Conservation (phyloP, 2,113 vertebrate genomes). For the Mus musculus region DNA sequence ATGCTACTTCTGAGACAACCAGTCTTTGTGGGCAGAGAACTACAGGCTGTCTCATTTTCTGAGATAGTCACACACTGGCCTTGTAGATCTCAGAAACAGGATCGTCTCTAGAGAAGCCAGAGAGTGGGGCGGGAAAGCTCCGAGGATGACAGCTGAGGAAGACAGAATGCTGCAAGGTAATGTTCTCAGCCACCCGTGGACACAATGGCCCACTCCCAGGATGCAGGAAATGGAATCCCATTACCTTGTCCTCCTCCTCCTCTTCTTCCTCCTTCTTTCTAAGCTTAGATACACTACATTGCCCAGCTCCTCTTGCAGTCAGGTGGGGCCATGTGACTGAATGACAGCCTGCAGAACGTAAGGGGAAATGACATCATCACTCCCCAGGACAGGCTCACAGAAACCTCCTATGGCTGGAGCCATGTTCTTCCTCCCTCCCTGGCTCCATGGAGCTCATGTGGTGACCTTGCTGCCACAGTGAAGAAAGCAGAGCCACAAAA, state of each 20-base stretch:
- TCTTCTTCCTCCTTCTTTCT: neutral
- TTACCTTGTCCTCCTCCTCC: neutral
- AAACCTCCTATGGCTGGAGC: neutral
- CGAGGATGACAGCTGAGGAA: neutral
- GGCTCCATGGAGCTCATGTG: neutral
- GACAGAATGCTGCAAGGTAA: neutral
- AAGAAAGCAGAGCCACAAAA: constrained; percentile 15
- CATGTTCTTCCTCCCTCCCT: neutral
- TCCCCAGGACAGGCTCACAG: neutral
- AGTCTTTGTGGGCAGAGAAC: neutral
- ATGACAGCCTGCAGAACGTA: neutral
- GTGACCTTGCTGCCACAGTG: neutral
- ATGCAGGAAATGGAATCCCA: neutral
- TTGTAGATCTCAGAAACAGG: neutral
- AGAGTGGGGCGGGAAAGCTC: neutral
- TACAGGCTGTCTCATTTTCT: neutral
- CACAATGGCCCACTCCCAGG: neutral
- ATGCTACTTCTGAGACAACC: neutral
- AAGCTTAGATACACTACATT: neutral
- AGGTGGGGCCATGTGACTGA: neutral
- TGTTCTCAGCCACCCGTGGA: neutral
- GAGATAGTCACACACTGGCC: neutral
- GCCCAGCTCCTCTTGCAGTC: neutral
- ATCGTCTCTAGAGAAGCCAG: neutral
- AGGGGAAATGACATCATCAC: neutral